Percentiles rank a stretch among this genome's conserved stretches.
Evolutionary conservation across 2,888 invertebrate genomes (phyloP).

Genomic region (Aphodius sticticus): DNA sequence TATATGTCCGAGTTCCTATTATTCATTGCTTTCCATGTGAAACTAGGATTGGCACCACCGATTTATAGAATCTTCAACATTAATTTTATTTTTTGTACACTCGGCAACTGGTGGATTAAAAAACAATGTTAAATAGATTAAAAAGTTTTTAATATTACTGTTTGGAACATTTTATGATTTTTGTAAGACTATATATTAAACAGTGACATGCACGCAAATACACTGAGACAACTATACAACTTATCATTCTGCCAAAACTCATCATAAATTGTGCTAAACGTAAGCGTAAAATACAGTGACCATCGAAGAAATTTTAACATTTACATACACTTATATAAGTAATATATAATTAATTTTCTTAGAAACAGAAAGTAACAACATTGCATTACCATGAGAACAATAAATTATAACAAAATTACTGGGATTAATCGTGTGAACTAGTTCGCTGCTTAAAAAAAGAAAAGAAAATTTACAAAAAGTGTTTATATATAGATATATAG

Average conservation of each 20-base stretch:
- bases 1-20: too few relatives aligned
- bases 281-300: conserved; percentile 35
- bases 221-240: conserved; percentile 48
- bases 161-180: conserved; percentile 44
- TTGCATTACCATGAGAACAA: conserved; percentile 21
- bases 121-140: conserved; percentile 41
- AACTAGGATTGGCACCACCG: too few relatives aligned
- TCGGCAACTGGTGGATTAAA: conserved; percentile 16
- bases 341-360: conserved; percentile 16
- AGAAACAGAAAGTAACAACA: conserved; percentile 25
- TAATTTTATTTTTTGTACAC: background rate
- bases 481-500: conserved; percentile 11
- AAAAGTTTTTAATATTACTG: conserved; percentile 46
- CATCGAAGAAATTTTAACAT: conserved; percentile 31
- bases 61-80: too few relatives aligned
- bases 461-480: conserved; percentile 25
- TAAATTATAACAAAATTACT: conserved; percentile 30
- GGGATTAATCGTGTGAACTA: background rate
- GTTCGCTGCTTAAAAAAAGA: background rate
- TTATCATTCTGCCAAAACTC: conserved; percentile 35
- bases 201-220: conserved; percentile 47
- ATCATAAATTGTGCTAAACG: conserved; percentile 30
- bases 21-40: too few relatives aligned
- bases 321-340: conserved; percentile 31
- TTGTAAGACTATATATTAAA: conserved; percentile 43